These are phyloP conservation scores for Synergus gifuensis DNA, from an alignment of 2,888 invertebrate genomes.

Conservation along the genomic window DNA sequence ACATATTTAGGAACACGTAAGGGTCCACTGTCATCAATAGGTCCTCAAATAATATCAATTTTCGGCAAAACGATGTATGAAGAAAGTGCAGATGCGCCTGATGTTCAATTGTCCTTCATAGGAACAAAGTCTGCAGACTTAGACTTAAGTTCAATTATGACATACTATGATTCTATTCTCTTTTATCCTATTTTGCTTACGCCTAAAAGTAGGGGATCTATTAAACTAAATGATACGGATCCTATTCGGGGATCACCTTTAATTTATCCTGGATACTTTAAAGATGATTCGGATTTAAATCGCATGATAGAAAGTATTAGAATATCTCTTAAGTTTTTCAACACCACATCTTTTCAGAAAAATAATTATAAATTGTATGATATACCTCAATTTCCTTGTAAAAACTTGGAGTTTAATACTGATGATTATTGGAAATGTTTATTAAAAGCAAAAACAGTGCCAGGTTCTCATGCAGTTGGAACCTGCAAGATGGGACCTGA, in stretches of 20 bases:
- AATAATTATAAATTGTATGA: constrained; percentile 73
- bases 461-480: constrained; percentile 90
- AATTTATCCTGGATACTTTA: constrained; percentile 86
- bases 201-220: constrained; percentile 82
- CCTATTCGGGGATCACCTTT: constrained; percentile 79
- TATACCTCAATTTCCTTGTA: constrained; percentile 80
- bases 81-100: constrained; percentile 78
- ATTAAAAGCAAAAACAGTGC: constrained; percentile 87
- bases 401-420: constrained; percentile 83
- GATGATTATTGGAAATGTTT: constrained; percentile 93
- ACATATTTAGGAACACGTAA: constrained; percentile 79
- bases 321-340: constrained; percentile 81
- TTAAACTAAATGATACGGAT: constrained; percentile 85
- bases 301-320: constrained; percentile 17
- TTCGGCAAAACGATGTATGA: constrained; percentile 82
- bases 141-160: constrained; percentile 86
- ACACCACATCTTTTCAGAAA: constrained; percentile 86
- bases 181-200: constrained; percentile 78
- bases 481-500: constrained; percentile 92
- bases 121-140: constrained; percentile 82
- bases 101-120: constrained; percentile 79
- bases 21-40: constrained; percentile 79
- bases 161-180: constrained; percentile 55
- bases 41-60: constrained; percentile 80
- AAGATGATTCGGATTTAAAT: constrained; percentile 86